Percentiles rank a stretch among this genome's conserved stretches.
phyloP scores from a whole-genome alignment of 2,888 invertebrate species.

The Hyposoter didymator region DNA sequence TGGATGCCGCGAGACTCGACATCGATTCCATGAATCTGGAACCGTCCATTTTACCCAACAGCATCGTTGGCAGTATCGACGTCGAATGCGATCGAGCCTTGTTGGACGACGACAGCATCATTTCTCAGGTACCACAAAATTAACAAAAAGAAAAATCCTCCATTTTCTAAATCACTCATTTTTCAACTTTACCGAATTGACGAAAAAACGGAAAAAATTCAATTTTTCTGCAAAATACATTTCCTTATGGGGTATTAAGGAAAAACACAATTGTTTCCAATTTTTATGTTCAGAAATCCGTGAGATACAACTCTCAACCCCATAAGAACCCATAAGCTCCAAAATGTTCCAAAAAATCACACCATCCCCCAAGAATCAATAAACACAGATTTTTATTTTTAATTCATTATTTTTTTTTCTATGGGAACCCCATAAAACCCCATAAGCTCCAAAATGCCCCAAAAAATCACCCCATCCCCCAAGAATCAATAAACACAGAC shows the following conservation, averaged over 20 bases:
- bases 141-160: not conserved
- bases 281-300: no score
- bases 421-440: no score
- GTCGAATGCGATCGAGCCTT: constrained; percentile 77
- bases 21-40: constrained; percentile 80
- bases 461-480: not conserved
- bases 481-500: not conserved
- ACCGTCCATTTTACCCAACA: constrained; percentile 76
- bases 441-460: not conserved
- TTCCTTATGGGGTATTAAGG: no score
- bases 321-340: not conserved
- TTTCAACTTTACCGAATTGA: not conserved
- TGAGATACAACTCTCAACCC: not conserved
- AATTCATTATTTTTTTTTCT: no score
- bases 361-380: no score
- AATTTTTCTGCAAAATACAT: no score
- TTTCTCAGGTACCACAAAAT: constrained; percentile 76
- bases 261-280: not conserved
- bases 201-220: no score
- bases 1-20: constrained; percentile 78
- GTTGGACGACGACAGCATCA: constrained; percentile 76
- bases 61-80: constrained; percentile 78
- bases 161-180: not conserved
- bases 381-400: no score
- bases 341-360: no score